Evolutionary conservation across 2,888 invertebrate species (phyloP).

Genomic region (Griposia aprilina): DNA sequence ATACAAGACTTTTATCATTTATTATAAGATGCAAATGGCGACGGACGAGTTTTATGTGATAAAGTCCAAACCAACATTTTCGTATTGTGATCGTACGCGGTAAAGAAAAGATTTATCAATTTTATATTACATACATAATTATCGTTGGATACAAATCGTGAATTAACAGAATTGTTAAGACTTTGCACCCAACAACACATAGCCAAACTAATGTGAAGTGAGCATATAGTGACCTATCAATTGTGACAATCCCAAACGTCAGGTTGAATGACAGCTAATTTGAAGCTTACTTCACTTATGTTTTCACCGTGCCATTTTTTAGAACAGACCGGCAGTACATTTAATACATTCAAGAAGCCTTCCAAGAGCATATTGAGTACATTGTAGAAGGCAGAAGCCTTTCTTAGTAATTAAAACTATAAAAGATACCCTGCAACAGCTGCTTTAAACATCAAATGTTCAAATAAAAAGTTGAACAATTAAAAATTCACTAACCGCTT

Average conservation of each 20-base stretch:
- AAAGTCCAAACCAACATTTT: neutral
- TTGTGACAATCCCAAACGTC: neutral
- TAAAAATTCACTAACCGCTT: conserved; percentile 42
- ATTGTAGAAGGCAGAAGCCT: neutral
- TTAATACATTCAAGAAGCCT: neutral
- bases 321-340: neutral
- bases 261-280: neutral
- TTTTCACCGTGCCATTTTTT: neutral
- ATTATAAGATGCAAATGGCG: neutral
- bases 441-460: conserved; percentile 39
- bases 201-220: neutral
- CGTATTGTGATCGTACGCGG: neutral
- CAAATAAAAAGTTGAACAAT: conserved; percentile 52
- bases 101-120: neutral
- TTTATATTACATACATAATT: too few relatives aligned
- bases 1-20: neutral
- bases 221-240: neutral
- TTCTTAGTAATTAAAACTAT: conserved; percentile 1
- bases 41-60: neutral
- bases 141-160: neutral
- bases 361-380: neutral
- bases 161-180: neutral
- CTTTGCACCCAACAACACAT: neutral
- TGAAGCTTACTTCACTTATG: neutral
- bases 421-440: conserved; percentile 18